Conservation (phyloP, 2,888 invertebrate genomes). For the Mimas tiliae region DNA sequence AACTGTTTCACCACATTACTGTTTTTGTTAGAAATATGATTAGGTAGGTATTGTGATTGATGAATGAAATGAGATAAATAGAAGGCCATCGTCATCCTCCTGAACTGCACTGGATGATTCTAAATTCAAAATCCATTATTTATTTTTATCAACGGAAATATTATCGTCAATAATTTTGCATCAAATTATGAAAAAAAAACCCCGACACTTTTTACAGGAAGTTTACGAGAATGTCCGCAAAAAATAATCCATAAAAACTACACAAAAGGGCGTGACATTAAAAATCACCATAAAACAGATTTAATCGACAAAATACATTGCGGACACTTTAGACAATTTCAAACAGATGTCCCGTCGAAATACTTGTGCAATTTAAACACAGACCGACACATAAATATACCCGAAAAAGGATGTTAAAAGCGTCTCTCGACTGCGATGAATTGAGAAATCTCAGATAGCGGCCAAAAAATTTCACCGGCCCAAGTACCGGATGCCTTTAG, state of each 20-base stretch:
- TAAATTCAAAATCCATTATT: too few species aligned
- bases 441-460: constrained; percentile 37
- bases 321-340: constrained; percentile 7
- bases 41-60: too few species aligned
- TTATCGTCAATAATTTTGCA: too few species aligned
- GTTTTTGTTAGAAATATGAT: too few species aligned
- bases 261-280: constrained; percentile 1
- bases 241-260: too few species aligned
- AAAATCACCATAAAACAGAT: neutral
- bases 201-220: too few species aligned
- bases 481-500: constrained; percentile 19
- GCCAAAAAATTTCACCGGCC: constrained; percentile 21
- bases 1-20: too few species aligned
- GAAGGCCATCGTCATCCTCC: too few species aligned
- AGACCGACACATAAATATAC: constrained; percentile 43
- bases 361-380: constrained; percentile 32
- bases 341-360: constrained; percentile 15
- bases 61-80: too few species aligned
- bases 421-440: constrained; percentile 41
- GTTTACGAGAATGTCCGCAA: neutral
- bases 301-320: neutral
- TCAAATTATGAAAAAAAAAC: too few species aligned
- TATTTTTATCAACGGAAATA: too few species aligned
- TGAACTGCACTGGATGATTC: too few species aligned
- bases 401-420: constrained; percentile 42